Percentiles rank a stretch among this genome's conserved stretches.
Evolutionary conservation across 2,113 vertebrate species (phyloP).

Genomic region (Oreochromis tanganicae): DNA sequence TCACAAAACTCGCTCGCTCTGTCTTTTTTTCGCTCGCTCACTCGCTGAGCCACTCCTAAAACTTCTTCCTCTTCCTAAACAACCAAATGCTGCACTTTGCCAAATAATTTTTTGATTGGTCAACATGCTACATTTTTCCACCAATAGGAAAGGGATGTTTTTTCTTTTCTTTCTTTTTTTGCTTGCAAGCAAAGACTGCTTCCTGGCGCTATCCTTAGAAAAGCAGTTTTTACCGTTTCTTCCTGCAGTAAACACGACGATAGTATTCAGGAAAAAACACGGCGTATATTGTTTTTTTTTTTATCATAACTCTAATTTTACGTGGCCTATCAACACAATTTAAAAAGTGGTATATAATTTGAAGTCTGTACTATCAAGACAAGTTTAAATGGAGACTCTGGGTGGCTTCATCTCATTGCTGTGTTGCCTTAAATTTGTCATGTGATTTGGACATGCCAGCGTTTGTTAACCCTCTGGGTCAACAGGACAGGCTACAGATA

Average conservation of each 20-base stretch:
- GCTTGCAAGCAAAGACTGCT: neutral
- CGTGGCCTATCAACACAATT: neutral
- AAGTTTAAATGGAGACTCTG: neutral
- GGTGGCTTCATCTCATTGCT: neutral
- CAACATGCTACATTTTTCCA: neutral
- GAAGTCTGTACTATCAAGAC: neutral
- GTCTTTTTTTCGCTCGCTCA: accelerated
- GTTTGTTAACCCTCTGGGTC: no score
- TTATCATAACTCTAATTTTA: neutral
- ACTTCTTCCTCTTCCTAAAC: neutral
- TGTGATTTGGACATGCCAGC: no score
- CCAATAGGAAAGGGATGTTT: neutral
- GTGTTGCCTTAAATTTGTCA: no score
- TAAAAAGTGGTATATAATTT: neutral
- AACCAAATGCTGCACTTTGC: neutral
- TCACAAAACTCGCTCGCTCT: neutral
- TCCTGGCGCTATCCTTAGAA: neutral
- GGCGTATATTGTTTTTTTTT: neutral
- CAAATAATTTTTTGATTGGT: accelerated
- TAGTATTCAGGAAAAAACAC: neutral
- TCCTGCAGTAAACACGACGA: neutral
- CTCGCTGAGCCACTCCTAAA: neutral
- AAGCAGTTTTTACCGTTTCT: neutral
- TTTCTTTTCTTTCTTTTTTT: neutral
- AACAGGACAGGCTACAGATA: no score